phyloP scores from a whole-genome alignment of 2,888 invertebrate genomes.

The Vesta saturnalis region DNA sequence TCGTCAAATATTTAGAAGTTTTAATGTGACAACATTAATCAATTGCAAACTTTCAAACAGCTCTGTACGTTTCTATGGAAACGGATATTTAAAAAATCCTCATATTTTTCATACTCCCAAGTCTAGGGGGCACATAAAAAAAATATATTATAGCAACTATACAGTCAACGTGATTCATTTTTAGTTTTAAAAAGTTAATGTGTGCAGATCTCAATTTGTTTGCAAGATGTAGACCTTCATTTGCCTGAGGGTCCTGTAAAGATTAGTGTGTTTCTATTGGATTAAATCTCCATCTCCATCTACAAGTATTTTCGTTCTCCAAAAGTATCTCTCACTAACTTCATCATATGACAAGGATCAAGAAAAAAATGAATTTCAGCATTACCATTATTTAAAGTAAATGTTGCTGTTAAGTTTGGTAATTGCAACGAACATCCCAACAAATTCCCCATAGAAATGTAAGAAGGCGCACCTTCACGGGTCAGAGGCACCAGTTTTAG shows the following conservation, averaged over 20 bases:
- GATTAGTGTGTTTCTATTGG: neutral
- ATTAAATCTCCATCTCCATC: neutral
- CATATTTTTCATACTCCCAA: too few species aligned
- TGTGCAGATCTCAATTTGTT: neutral
- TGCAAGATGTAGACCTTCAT: neutral
- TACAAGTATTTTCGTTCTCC: neutral
- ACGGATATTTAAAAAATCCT: too few species aligned
- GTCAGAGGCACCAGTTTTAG: neutral
- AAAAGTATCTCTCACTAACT: neutral
- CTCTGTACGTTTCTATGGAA: too few species aligned
- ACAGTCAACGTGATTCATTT: too few species aligned
- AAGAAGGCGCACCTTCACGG: neutral
- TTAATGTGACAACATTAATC: too few species aligned
- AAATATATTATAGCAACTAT: too few species aligned
- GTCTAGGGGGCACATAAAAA: too few species aligned
- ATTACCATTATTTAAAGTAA: neutral
- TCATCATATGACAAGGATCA: conserved; percentile 8
- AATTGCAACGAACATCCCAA: neutral
- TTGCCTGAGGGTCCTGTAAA: neutral
- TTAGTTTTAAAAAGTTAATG: neutral
- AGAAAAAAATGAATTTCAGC: neutral
- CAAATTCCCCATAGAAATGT: neutral
- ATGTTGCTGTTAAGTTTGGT: neutral
- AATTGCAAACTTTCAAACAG: too few species aligned
- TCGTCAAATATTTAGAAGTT: too few species aligned